A percentile compares a stretch with the other conserved stretches of the same genome.
Conservation (phyloP, 1,140 invertebrate genomes). For the Drosophila sp. region DNA sequence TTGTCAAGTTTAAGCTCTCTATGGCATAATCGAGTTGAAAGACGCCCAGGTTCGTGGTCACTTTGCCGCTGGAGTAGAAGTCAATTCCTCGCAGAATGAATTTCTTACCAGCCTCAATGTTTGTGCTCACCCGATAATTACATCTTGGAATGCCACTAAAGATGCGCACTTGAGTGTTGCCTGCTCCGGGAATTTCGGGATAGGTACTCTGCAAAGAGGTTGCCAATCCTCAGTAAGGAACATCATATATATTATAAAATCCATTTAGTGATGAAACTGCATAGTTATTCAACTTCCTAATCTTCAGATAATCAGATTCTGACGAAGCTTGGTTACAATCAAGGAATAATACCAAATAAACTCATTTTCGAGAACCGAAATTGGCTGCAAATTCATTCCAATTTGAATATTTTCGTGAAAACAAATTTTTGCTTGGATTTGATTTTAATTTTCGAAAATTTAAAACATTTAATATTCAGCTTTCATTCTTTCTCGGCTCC, state of each 20-base stretch:
- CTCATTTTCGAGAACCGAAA: too few species aligned
- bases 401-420: too few species aligned
- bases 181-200: constrained; percentile 86
- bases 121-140: constrained; percentile 65
- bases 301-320: too few species aligned
- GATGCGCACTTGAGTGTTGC: constrained; percentile 88
- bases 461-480: too few species aligned
- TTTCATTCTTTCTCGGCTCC: too few species aligned
- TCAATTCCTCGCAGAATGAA: constrained; percentile 68
- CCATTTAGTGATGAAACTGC: neutral
- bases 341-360: too few species aligned
- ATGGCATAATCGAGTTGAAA: constrained; percentile 59
- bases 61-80: constrained; percentile 75
- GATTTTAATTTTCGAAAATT: too few species aligned
- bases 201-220: constrained; percentile 85
- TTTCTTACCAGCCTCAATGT: constrained; percentile 27
- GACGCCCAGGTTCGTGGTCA: constrained; percentile 48
- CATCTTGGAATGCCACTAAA: constrained; percentile 88
- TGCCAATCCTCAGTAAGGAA: neutral
- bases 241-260: too few species aligned
- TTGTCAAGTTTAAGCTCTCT: constrained; percentile 42
- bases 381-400: too few species aligned
- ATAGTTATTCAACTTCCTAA: too few species aligned
- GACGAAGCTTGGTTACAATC: too few species aligned
- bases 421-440: too few species aligned